Evolutionary conservation across 2,888 invertebrate genomes (phyloP).

Genomic region (Buathra laborator): DNA sequence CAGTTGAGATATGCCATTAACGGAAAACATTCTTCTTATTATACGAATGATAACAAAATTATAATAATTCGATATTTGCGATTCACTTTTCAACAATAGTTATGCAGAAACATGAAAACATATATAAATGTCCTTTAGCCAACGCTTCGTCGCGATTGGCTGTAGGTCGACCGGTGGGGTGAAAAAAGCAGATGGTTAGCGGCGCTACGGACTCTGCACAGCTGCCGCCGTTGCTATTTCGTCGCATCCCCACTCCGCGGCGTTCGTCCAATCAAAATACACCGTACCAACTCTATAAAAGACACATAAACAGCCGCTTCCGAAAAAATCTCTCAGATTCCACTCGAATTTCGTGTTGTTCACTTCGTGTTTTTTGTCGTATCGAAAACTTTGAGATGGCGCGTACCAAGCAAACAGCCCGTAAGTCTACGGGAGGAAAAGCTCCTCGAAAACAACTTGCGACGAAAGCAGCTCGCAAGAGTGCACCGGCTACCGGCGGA

Average conservation of each 20-base stretch:
- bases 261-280: background rate
- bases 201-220: background rate
- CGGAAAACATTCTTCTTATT: background rate
- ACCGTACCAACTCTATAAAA: constrained; percentile 1
- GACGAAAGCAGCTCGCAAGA: constrained; percentile 90
- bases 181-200: background rate
- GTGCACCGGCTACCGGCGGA: constrained; percentile 90
- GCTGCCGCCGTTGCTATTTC: background rate
- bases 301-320: background rate
- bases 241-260: background rate
- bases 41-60: background rate
- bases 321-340: background rate
- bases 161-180: too few species aligned
- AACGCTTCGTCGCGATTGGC: background rate
- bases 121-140: background rate
- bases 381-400: constrained; percentile 86
- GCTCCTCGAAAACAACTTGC: constrained; percentile 88
- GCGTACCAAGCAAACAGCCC: constrained; percentile 91
- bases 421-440: constrained; percentile 89
- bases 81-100: too few species aligned
- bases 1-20: background rate
- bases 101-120: background rate
- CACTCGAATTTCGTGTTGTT: background rate
- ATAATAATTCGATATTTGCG: background rate
- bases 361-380: background rate